These are phyloP conservation scores for Drosophila basisetae DNA, from an alignment of 2,888 invertebrate genomes.

Conservation along the genomic window DNA sequence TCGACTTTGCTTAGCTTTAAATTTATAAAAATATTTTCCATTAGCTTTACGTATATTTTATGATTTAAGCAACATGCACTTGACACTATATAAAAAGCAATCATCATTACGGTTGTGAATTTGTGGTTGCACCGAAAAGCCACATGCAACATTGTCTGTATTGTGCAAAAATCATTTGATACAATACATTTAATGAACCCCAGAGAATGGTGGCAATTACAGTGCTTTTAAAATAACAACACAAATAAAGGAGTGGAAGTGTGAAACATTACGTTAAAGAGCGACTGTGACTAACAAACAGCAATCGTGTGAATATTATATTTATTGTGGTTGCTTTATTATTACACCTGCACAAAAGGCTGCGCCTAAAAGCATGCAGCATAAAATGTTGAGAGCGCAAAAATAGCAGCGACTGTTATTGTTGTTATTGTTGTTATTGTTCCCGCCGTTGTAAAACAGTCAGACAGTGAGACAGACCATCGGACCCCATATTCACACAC, in stretches of 20 bases:
- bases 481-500: not conserved
- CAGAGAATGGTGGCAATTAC: constrained; percentile 57
- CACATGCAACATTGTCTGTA: constrained; percentile 36
- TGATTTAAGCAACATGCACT: not conserved
- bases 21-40: not conserved
- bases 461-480: constrained; percentile 16
- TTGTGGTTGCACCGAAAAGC: constrained; percentile 42
- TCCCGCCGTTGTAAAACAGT: constrained; percentile 21
- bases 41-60: constrained; percentile 8
- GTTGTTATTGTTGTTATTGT: constrained; percentile 35
- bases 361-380: constrained; percentile 56
- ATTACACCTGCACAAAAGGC: constrained; percentile 57
- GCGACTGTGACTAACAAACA: constrained; percentile 34
- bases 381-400: constrained; percentile 27
- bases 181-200: constrained; percentile 63
- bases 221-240: constrained; percentile 33
- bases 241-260: constrained; percentile 11
- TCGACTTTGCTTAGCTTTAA: not conserved
- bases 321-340: constrained; percentile 59
- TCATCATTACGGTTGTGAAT: constrained; percentile 27
- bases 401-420: constrained; percentile 32
- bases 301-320: constrained; percentile 40
- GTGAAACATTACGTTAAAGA: constrained; percentile 26
- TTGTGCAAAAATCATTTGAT: constrained; percentile 38
- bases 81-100: constrained; percentile 29